A percentile compares a stretch with the other conserved stretches of the same genome.
Evolutionary conservation across 2,797 vertebrate genomes (phyloP).

Genomic region (Arrhamphus sclerolepis): DNA sequence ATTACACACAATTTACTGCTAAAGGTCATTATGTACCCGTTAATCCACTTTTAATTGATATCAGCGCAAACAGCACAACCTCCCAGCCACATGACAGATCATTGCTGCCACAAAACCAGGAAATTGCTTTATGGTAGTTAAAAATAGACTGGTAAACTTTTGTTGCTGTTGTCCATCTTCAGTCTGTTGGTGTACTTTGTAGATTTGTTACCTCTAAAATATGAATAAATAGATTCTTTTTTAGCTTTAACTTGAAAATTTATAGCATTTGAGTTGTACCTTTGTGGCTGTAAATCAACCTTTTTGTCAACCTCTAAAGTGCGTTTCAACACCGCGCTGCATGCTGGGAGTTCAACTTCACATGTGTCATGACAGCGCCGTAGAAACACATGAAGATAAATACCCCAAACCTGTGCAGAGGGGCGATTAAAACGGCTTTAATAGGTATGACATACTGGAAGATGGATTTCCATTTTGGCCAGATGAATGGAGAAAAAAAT

Average conservation of each 20-base stretch:
- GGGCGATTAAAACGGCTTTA: constrained; percentile 78
- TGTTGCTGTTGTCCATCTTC: constrained; percentile 33
- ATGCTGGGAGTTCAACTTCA: constrained; percentile 71
- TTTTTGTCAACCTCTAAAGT: constrained; percentile 14
- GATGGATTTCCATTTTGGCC: constrained; percentile 77
- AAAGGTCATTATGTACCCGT: constrained; percentile 90
- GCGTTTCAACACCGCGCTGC: constrained; percentile 45
- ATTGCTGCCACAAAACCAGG: constrained; percentile 77
- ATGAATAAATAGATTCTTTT: constrained; percentile 1
- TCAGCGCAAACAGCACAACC: constrained; percentile 87
- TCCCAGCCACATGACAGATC: constrained; percentile 84
- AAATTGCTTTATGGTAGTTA: constrained; percentile 78
- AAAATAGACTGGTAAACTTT: constrained; percentile 71
- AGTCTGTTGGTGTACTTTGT: constrained; percentile 22
- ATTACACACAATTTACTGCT: constrained; percentile 91
- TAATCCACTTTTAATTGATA: constrained; percentile 91
- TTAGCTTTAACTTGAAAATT: constrained; percentile 11
- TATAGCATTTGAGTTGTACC: constrained; percentile 6
- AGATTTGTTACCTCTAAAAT: constrained; percentile 21
- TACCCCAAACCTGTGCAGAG: constrained; percentile 68
- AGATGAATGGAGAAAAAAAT: constrained; percentile 13
- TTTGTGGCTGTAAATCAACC: constrained; percentile 39
- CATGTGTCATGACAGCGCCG: constrained; percentile 70
- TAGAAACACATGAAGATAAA: constrained; percentile 77
- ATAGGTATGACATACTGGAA: constrained; percentile 79